Percentiles rank a stretch among this genome's conserved stretches.
Evolutionary conservation across 2,888 invertebrate species (phyloP).

Genomic region (Omphaloscelis lunosa): DNA sequence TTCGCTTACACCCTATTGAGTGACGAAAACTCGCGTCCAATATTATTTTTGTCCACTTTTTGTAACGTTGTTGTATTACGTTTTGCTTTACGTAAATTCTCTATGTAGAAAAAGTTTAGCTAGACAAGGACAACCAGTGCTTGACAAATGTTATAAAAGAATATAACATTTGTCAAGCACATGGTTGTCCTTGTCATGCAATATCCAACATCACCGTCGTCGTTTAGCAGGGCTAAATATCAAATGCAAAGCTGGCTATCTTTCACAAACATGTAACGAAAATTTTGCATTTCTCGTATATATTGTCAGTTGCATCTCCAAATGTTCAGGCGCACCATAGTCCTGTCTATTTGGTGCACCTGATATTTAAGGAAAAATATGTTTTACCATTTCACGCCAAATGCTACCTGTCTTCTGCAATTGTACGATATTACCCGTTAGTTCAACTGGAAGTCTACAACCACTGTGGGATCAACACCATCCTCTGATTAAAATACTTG

Average conservation of each 20-base stretch:
- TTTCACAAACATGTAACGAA: conserved; percentile 45
- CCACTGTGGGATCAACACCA: conserved; percentile 55
- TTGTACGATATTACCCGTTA: background rate
- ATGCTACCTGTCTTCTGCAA: conserved; percentile 18
- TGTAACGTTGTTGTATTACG: conserved; percentile 6
- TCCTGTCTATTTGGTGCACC: background rate
- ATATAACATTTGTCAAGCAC: conserved; percentile 7
- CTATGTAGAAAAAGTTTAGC: background rate
- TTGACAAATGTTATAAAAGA: too few relatives aligned
- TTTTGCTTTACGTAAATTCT: background rate
- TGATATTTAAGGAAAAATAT: conserved; percentile 40
- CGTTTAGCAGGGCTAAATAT: conserved; percentile 30
- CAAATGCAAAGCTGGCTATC: conserved; percentile 32
- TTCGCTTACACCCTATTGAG: conserved; percentile 58
- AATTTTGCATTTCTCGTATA: conserved; percentile 35
- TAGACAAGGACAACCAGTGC: too few relatives aligned
- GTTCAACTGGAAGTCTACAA: conserved; percentile 19
- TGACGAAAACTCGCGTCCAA: conserved; percentile 52
- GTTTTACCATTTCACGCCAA: conserved; percentile 4
- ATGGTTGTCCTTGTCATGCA: background rate
- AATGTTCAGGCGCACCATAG: too few relatives aligned
- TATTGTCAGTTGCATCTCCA: conserved; percentile 14
- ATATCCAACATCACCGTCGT: background rate
- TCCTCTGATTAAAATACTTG: conserved; percentile 75
- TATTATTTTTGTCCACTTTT: conserved; percentile 17